Evolutionary conservation across 2,888 invertebrate genomes (phyloP).

Genomic region (Myopa tessellatipennis): DNA sequence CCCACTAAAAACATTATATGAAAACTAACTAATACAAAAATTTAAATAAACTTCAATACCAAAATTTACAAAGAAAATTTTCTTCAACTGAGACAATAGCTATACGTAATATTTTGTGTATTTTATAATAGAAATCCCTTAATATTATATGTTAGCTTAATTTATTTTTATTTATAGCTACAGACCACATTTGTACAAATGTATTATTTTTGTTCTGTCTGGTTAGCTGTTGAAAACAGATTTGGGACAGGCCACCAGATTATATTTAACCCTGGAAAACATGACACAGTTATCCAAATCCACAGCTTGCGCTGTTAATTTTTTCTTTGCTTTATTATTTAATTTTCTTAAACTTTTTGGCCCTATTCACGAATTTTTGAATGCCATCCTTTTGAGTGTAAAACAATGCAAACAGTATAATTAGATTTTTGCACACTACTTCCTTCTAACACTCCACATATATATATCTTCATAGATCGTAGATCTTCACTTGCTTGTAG

Average conservation of each 20-base stretch:
- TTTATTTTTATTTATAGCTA: background rate
- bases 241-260: background rate
- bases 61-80: no score
- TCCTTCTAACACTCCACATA: background rate
- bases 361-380: background rate
- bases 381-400: background rate
- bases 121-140: background rate
- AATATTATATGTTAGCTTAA: background rate
- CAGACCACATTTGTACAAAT: background rate
- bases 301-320: background rate
- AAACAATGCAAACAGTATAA: no score
- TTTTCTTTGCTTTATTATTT: background rate
- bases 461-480: no score
- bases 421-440: background rate
- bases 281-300: slow-evolving; percentile 8
- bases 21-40: no score
- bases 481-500: background rate
- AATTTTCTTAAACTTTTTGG: background rate
- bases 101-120: background rate
- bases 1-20: no score
- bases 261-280: background rate
- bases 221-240: background rate
- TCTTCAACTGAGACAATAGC: no score
- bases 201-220: background rate
- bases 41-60: no score